phyloP scores from a whole-genome alignment of 2,888 invertebrate genomes.

The Acleris emargana region DNA sequence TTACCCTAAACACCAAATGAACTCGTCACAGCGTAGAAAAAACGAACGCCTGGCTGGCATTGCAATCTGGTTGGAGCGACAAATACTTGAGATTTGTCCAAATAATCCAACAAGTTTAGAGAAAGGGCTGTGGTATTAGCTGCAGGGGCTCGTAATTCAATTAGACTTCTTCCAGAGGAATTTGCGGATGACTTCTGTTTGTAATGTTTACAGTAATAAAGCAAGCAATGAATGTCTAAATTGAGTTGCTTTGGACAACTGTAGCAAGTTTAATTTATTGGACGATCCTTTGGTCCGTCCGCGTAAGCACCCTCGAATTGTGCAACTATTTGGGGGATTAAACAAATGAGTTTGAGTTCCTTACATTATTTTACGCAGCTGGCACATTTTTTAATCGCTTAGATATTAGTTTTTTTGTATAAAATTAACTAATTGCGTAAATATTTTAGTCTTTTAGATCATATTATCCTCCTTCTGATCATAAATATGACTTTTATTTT shows the following conservation, averaged over 20 bases:
- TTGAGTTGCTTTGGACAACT: constrained; percentile 50
- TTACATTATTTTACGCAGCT: no score
- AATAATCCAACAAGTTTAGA: constrained; percentile 69
- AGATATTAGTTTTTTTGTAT: no score
- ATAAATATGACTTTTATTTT: no score
- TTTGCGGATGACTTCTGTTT: constrained; percentile 68
- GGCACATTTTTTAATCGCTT: no score
- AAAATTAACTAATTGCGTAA: no score
- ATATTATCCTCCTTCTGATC: no score
- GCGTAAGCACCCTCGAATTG: constrained; percentile 36
- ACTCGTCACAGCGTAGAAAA: no score
- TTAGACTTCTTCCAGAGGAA: constrained; percentile 71
- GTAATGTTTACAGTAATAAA: constrained; percentile 54
- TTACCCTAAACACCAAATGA: no score
- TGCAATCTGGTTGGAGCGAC: constrained; percentile 35
- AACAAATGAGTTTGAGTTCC: no score
- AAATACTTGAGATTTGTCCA: constrained; percentile 69
- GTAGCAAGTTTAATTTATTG: constrained; percentile 52
- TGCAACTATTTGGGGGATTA: not conserved
- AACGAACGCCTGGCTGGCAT: constrained; percentile 45
- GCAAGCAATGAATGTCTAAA: constrained; percentile 44
- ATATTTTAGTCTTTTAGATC: no score
- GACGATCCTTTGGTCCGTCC: constrained; percentile 42
- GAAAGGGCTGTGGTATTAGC: constrained; percentile 63
- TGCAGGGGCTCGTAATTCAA: constrained; percentile 62